A percentile compares a stretch with the other conserved stretches of the same genome.
Evolutionary conservation across 2,113 vertebrate genomes (phyloP).

Genomic region (Otus sunia): DNA sequence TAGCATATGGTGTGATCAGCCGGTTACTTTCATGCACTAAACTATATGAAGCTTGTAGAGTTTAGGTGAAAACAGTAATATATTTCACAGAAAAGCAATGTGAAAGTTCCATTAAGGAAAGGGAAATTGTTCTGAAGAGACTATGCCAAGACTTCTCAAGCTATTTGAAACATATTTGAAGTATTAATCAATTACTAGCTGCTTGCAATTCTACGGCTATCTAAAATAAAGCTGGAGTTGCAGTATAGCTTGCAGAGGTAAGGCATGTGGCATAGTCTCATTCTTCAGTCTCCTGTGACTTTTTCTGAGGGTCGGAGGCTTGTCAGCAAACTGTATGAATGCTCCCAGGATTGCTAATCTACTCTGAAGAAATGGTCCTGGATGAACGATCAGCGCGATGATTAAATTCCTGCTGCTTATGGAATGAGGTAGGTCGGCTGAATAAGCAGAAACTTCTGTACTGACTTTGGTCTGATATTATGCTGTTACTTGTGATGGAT

Average conservation of each 20-base stretch:
- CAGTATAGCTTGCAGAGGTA: background rate
- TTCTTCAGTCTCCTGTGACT: background rate
- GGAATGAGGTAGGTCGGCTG: background rate
- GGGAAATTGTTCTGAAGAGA: background rate
- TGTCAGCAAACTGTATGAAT: background rate
- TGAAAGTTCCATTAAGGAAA: background rate
- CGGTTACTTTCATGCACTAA: background rate
- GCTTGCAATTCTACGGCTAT: background rate
- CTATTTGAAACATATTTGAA: background rate
- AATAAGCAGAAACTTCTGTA: background rate
- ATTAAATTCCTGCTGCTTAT: background rate
- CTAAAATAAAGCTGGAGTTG: background rate
- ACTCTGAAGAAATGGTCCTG: background rate
- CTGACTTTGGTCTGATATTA: background rate
- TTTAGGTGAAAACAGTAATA: background rate
- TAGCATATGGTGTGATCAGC: background rate
- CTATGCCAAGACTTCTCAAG: background rate
- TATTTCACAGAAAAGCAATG: background rate
- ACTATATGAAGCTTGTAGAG: background rate
- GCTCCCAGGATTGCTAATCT: background rate
- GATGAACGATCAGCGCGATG: background rate
- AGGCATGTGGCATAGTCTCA: background rate
- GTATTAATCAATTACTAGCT: background rate
- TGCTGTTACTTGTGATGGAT: background rate
- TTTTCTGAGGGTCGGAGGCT: background rate